A percentile compares a stretch with the other conserved stretches of the same genome.
These are phyloP conservation scores for Alectura lathami DNA, from an alignment of 2,113 vertebrate species.

Conservation along the genomic window DNA sequence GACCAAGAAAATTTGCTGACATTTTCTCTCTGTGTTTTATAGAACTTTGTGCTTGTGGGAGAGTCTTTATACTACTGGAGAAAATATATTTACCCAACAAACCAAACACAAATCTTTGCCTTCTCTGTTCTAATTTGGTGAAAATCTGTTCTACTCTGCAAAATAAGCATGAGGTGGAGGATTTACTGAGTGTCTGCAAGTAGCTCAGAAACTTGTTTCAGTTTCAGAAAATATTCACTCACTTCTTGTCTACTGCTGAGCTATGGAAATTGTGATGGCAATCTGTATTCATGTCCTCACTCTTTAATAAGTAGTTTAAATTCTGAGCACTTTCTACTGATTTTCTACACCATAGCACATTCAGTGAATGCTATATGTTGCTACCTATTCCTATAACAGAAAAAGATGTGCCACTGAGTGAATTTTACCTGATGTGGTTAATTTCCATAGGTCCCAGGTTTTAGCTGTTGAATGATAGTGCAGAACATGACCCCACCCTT, in stretches of 20 bases:
- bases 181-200: not conserved
- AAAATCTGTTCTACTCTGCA: not conserved
- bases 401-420: not conserved
- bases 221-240: not conserved
- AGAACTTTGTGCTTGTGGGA: not conserved
- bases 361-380: not conserved
- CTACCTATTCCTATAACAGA: not conserved
- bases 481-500: not conserved
- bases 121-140: not conserved
- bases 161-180: not conserved
- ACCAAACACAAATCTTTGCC: not conserved
- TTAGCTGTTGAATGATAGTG: not conserved
- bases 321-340: not conserved
- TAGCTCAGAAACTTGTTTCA: not conserved
- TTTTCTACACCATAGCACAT: not conserved
- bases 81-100: not conserved
- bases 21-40: not conserved
- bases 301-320: not conserved
- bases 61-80: not conserved
- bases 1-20: not conserved
- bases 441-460: not conserved
- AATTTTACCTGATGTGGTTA: not conserved
- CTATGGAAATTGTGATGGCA: not conserved
- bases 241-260: not conserved
- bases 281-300: not conserved